phyloP scores from a whole-genome alignment of 2,797 vertebrate genomes.

The Halcyon chelicuti region DNA sequence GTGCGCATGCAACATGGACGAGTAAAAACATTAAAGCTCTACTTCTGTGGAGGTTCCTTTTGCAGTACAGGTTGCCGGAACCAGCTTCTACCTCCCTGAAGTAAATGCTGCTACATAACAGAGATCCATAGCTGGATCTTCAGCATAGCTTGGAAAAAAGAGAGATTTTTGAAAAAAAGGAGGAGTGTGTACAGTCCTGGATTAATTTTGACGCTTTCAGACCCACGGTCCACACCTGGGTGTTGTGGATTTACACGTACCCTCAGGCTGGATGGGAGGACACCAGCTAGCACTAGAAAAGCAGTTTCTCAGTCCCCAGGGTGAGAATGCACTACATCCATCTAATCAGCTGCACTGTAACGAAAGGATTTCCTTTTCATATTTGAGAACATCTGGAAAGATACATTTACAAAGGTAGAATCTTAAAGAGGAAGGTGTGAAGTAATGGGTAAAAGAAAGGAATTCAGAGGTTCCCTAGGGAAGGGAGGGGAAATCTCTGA shows the following conservation, averaged over 20 bases:
- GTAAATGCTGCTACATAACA: neutral
- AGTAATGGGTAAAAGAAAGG: constrained; percentile 22
- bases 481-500: constrained; percentile 18
- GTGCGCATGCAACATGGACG: neutral
- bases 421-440: constrained; percentile 37
- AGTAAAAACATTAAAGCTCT: neutral
- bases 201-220: neutral
- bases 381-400: constrained; percentile 23
- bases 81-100: neutral
- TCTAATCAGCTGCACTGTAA: neutral
- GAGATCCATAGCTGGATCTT: neutral
- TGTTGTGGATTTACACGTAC: neutral
- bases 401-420: neutral
- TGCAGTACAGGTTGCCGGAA: neutral
- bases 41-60: neutral
- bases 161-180: neutral
- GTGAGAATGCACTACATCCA: neutral
- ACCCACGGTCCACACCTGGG: neutral
- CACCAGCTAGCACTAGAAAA: neutral
- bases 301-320: neutral
- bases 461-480: neutral
- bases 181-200: neutral
- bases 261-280: neutral
- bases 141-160: neutral
- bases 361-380: neutral